Evolutionary conservation across 2,113 vertebrate species (phyloP), one percentile per base, ranked within the genome.

Genomic region (Marmota monax): DNA sequence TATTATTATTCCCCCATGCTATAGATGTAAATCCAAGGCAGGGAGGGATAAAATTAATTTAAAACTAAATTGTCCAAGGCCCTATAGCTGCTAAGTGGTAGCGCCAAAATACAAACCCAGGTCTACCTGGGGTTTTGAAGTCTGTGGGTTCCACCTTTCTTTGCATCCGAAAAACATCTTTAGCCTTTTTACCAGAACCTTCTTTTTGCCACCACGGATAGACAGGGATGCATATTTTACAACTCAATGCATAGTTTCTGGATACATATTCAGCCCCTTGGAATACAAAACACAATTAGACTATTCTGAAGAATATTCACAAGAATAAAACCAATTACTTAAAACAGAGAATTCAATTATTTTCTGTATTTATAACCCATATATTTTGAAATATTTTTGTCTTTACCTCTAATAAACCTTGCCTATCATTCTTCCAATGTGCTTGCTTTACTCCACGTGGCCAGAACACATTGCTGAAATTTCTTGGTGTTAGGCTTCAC

Each of bases 151-250:
- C 39, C 88, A 53, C 23, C 27, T 13, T 18, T 72, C 25, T 97
- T 97, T 98, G 92, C 96, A 97, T 98, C 90, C 96, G 88, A 98
- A 98, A 97, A 98, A 94, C 93, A 98, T 92, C 97, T 97, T 97
- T 63, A 95, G 96, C 73, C 88, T 92, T 96, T 96, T 98, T 93
- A 39, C 65, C 51, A 96, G 97, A 98, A 97, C 85, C 84, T 98
- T 94, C 65, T 90, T 83, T 93, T 98, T 76, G 95, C 92, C 90
- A 95, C 4, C 7, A 82, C 14, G 93, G 94, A 98, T 96, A 97
- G 96, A 90, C 61, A 13, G 85, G 91, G 93, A 96, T 86, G 93
- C 78, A 2, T 97, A 97, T 97, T 98, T 98, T 96, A 98, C 69
- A 98, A 95, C 65, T 45, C 23, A 80, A 92, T 79, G 86, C 86